Conservation (phyloP, 2,888 invertebrate species). For the Lasioglossum calceatum region DNA sequence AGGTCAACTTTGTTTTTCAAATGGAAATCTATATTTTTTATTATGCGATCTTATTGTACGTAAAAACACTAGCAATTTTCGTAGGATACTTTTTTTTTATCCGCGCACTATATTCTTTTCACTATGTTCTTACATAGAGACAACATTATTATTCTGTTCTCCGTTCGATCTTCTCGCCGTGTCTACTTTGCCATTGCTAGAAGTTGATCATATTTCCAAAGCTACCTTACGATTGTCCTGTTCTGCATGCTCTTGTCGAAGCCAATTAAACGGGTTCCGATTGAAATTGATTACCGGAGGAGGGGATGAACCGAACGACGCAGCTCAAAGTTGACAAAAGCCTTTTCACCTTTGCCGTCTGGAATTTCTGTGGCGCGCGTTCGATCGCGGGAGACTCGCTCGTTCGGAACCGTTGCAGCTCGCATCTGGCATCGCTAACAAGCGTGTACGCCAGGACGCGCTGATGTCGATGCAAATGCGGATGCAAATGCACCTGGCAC, state of each 20-base stretch:
- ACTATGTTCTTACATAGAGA: no score
- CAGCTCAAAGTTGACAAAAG: not conserved
- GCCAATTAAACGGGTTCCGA: not conserved
- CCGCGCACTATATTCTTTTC: no score
- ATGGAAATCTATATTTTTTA: no score
- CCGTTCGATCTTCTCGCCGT: no score
- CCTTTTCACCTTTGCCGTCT: not conserved
- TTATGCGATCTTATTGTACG: no score
- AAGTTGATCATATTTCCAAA: not conserved
- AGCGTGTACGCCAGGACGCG: not conserved
- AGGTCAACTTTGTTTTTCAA: no score
- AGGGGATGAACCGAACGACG: not conserved
- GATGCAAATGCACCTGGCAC: not conserved
- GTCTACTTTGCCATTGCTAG: no score
- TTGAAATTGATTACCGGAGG: not conserved
- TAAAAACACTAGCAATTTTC: no score
- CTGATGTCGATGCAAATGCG: slow-evolving; percentile 9
- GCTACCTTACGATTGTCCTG: not conserved
- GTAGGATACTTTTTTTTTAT: no score
- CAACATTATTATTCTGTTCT: no score
- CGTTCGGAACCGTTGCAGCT: not conserved
- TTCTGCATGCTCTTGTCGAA: not conserved
- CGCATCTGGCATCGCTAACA: not conserved
- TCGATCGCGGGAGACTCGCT: not conserved
- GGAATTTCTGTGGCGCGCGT: not conserved